A percentile compares a stretch with the other conserved stretches of the same genome.
Evolutionary conservation across 2,888 invertebrate genomes (phyloP).

Genomic region (Gasteruption jaculator): DNA sequence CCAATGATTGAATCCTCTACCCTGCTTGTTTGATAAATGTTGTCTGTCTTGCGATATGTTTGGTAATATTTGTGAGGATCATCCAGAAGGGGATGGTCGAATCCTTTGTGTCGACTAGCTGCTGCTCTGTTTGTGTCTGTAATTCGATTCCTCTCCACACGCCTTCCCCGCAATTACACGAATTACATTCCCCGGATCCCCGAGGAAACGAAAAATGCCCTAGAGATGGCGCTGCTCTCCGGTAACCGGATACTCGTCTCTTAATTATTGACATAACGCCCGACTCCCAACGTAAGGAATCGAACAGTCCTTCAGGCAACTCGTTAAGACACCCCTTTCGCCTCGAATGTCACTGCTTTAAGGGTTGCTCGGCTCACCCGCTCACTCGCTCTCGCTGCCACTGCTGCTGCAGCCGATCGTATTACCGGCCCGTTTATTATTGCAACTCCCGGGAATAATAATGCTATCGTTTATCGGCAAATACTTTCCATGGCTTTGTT

Average conservation of each 20-base stretch:
- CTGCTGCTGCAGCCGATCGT: too few species aligned
- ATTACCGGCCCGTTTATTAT: slow-evolving; percentile 27
- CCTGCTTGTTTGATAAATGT: slow-evolving; percentile 46
- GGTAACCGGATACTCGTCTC: slow-evolving; percentile 26
- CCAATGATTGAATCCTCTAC: slow-evolving; percentile 46
- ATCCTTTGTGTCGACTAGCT: slow-evolving; percentile 21
- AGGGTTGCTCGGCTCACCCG: too few species aligned
- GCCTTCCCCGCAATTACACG: too few species aligned
- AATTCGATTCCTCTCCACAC: slow-evolving; percentile 32
- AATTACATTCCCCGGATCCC: neutral
- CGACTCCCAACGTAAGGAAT: slow-evolving; percentile 19
- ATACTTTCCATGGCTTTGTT: slow-evolving; percentile 38
- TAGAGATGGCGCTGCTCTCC: slow-evolving; percentile 14
- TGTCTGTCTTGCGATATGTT: slow-evolving; percentile 40
- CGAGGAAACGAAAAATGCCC: too few species aligned
- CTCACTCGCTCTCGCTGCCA: too few species aligned
- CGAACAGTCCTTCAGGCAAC: slow-evolving; percentile 21
- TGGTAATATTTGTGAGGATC: slow-evolving; percentile 45
- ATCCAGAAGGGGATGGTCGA: slow-evolving; percentile 21
- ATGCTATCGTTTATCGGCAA: slow-evolving; percentile 35
- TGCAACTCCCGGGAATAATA: slow-evolving; percentile 28
- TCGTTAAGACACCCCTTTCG: slow-evolving; percentile 30
- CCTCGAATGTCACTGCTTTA: slow-evolving; percentile 36
- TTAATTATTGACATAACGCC: slow-evolving; percentile 26
- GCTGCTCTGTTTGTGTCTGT: slow-evolving; percentile 30